Evolutionary conservation across 2,113 vertebrate species (phyloP).

Genomic region (Plecturocebus donacophilus): DNA sequence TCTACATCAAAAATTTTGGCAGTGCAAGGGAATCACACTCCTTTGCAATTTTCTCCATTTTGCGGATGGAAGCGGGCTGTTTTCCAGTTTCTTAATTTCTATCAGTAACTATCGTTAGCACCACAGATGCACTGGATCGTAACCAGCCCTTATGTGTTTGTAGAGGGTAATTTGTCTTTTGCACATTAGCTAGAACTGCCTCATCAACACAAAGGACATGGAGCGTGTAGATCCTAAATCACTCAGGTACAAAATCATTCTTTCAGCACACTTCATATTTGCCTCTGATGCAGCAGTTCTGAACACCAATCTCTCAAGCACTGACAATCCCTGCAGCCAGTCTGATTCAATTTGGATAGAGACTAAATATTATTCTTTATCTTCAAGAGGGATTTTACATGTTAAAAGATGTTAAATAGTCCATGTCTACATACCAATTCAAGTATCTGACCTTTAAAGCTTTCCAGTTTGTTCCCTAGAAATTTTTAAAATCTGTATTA

Average conservation of each 20-base stretch:
- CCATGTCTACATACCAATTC: neutral
- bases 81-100: neutral
- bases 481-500: neutral
- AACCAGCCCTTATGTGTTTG: neutral
- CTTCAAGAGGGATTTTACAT: neutral
- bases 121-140: neutral
- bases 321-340: neutral
- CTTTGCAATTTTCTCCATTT: neutral
- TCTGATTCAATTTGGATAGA: neutral
- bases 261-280: neutral
- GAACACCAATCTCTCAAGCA: neutral
- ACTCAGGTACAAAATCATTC: neutral
- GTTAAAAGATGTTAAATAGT: neutral
- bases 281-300: neutral
- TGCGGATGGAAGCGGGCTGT: neutral
- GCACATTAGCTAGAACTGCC: neutral
- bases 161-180: slow-evolving; percentile 1
- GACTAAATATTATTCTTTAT: slow-evolving; percentile 38
- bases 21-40: neutral
- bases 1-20: neutral
- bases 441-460: neutral
- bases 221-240: neutral
- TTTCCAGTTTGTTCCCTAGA: neutral
- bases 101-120: neutral
- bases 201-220: neutral